phyloP scores from a whole-genome alignment of 2,113 vertebrate species.

The Rissa tridactyla region DNA sequence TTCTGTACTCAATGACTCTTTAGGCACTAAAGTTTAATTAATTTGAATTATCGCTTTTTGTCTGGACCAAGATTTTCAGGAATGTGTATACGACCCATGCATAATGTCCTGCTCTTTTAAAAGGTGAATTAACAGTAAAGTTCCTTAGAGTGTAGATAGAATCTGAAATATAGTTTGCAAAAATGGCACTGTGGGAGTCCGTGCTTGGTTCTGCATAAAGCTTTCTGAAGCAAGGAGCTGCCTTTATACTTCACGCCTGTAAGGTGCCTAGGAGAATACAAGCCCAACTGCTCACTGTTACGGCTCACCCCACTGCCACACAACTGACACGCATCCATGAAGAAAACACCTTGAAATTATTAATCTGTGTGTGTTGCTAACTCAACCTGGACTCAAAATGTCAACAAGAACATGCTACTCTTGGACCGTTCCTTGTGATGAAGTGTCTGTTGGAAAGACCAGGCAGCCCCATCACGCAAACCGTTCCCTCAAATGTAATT shows the following conservation, averaged over 20 bases:
- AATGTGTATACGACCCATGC: background rate
- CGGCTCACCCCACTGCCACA: background rate
- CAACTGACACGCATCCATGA: background rate
- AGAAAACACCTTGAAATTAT: background rate
- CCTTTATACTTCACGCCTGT: background rate
- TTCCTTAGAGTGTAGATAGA: background rate
- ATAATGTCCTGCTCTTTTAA: background rate
- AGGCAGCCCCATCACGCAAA: background rate
- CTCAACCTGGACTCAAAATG: background rate
- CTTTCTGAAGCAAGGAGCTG: background rate
- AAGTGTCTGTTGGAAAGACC: background rate
- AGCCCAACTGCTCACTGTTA: rapidly evolving
- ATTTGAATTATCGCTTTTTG: background rate
- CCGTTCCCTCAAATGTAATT: background rate
- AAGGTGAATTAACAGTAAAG: background rate
- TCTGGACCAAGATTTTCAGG: background rate
- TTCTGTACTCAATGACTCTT: background rate
- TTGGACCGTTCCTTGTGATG: background rate
- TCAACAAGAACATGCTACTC: background rate
- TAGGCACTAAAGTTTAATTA: background rate
- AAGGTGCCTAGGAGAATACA: background rate
- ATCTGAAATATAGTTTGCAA: background rate
- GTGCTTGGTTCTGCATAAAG: background rate
- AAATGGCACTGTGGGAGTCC: background rate
- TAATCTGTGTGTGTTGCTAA: background rate